Conservation (phyloP, 2,113 vertebrate species). For the Xyrauchen texanus region DNA sequence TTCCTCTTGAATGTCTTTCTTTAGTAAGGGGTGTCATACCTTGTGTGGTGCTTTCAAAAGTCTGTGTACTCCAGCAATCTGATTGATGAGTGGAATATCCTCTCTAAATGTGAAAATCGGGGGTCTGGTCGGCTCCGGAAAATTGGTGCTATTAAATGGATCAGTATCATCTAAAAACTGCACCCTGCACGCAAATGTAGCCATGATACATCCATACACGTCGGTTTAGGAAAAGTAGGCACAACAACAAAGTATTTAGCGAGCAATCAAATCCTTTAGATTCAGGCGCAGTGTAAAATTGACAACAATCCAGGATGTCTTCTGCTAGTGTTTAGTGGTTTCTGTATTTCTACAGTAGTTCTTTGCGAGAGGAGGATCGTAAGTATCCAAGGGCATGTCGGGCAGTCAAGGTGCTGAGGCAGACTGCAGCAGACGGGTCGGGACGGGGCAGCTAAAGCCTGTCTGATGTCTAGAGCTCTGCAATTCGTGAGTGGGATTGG, state of each 20-base stretch:
- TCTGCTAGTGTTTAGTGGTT: conserved; percentile 29
- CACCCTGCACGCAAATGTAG: conserved; percentile 89
- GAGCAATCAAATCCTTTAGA: conserved; percentile 43
- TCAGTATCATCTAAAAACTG: conserved; percentile 97
- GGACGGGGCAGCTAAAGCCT: conserved; percentile 61
- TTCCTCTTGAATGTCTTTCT: too few species aligned
- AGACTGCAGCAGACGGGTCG: conserved; percentile 63
- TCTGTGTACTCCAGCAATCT: conserved; percentile 90
- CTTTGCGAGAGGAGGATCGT: conserved; percentile 44
- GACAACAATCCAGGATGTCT: conserved; percentile 41
- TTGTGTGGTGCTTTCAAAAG: conserved; percentile 92
- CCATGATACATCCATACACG: conserved; percentile 89
- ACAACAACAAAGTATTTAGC: conserved; percentile 44
- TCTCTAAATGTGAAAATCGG: conserved; percentile 91
- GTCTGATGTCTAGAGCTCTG: conserved; percentile 59
- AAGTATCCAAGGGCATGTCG: conserved; percentile 71
- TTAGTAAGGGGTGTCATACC: conserved; percentile 69
- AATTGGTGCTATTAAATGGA: conserved; percentile 97
- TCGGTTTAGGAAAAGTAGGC: conserved; percentile 51
- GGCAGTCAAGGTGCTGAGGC: conserved; percentile 69
- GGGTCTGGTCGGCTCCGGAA: conserved; percentile 92
- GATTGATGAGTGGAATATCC: conserved; percentile 90
- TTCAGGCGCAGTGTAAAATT: neutral
- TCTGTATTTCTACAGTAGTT: conserved; percentile 28
- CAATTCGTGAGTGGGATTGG: conserved; percentile 43